Base-by-base conservation (phyloP, 2,888 invertebrate species). In the Lampropteryx suffumata region DNA sequence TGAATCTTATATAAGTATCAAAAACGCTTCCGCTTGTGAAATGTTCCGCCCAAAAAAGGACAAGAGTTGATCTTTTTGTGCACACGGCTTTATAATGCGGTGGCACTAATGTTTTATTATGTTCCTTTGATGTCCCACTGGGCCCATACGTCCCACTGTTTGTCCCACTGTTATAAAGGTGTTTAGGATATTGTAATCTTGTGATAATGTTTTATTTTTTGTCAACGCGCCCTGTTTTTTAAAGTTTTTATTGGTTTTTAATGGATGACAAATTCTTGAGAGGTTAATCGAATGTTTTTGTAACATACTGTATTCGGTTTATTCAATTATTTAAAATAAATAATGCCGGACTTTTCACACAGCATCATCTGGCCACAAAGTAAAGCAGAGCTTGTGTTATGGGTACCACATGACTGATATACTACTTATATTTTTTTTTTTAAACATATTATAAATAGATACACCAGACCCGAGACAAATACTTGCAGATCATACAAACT, bases 31-130 rank as follows among this genome's bases (percentile, higher is more conserved):
- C 56, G 61, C 48, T 61, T 12, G 10, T 59, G 9, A 48, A 60
- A 69, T 62, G 34, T 1, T 41, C 67, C 74, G 62, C 32, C 58
- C 30, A 33, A 57, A 82, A 82, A 86, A 73, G 77, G 44, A 28
- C 55, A 56, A 46, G 34, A 74, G 60, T 49, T 70, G 84, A 80
- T 83, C 88, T 88, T 88, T 88, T 88, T 84, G 80, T 76, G 70
- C 44, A 54, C 47, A 41, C 67, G 59, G 60, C 69, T 57, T 69
- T 73, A 84, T 82, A 84, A 81, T 74, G 70, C 76, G 66, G 80
- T 82, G 82, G 78, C 81, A 82, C 82, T 84, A 84, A 85, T 84
- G 79, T 63, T 73, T 68, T 54, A 56, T 58, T 73, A 69, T 67
- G 71, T 74, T 77, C 47, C 55, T 67, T 37, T 50, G 34, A 37